Evolutionary conservation across 2,113 vertebrate genomes (phyloP), one percentile per base, ranked within the genome.

Genomic region (Gasterosteus aculeatus): DNA sequence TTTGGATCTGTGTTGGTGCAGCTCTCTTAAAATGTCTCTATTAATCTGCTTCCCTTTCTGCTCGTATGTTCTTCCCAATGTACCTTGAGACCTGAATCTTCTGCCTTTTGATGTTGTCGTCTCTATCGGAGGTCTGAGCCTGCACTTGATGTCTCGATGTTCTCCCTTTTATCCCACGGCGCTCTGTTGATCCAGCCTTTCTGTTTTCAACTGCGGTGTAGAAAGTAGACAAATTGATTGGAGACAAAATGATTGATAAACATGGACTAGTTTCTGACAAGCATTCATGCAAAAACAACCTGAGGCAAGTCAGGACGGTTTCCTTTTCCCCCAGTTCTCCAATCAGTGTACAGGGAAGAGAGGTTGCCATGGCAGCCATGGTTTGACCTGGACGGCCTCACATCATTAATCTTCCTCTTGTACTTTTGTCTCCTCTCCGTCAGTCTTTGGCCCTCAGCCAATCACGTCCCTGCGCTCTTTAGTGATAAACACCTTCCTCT

Each of bases 41-140:
- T 77, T 39, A 7, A 53, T 75, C 67, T 75, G 39, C 56, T 63
- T 77, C 65, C 60, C 66, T 69, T 74, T 86, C 81, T 80, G 75
- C 84, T 88, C 80, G 78, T 83, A 60, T 73, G 83, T 88, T 85
- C 87, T 84, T 85, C 76, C 81, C 76, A 81, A 77, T 72, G 75
- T 86, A 81, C 81, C 85, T 77, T 78, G 78, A 90, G 82, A 82
- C 74, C 75, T 87, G 81, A 87, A 90, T 89, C 88, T 90, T 88
- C 72, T 12, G 47, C 71, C 86, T 89, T 89, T 3, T 38, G 35
- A 38, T 91, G 90, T 88, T 90, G 88, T 86, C 47, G 82, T 90
- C 84, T 90, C 62, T 67, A 60, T 90, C 81, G 44, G 80, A 85
- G 81, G 75, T 84, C 82, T 83, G 85, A 80, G 79, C 59, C 74